phyloP scores from a whole-genome alignment of 2,888 invertebrate species.

The Microdon myrmicae region DNA sequence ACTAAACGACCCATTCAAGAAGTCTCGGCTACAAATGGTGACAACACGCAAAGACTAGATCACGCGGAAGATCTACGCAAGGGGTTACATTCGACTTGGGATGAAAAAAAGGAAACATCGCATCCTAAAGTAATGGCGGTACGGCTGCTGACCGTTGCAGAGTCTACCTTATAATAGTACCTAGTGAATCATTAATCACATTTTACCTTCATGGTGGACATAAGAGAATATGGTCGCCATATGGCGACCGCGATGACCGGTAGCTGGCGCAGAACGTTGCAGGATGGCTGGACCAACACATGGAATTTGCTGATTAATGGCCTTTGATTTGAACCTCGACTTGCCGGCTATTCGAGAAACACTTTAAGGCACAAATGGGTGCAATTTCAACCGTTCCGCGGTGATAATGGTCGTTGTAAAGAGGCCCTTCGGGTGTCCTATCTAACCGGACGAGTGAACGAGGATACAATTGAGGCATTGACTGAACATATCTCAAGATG shows the following conservation, averaged over 20 bases:
- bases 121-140: too few species aligned
- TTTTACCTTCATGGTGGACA: too few species aligned
- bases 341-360: slow-evolving; percentile 36
- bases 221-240: too few species aligned
- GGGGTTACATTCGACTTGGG: too few species aligned
- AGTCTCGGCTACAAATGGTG: too few species aligned
- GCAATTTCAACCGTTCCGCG: slow-evolving; percentile 26
- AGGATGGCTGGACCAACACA: slow-evolving; percentile 26
- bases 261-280: slow-evolving; percentile 29
- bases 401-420: neutral
- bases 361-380: slow-evolving; percentile 47
- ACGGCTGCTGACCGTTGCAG: too few species aligned
- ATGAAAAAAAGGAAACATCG: too few species aligned
- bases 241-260: slow-evolving; percentile 38
- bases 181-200: too few species aligned
- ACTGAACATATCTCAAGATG: slow-evolving; percentile 43
- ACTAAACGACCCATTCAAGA: too few species aligned
- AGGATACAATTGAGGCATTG: slow-evolving; percentile 18
- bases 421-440: slow-evolving; percentile 10
- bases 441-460: neutral
- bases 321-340: slow-evolving; percentile 41
- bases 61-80: too few species aligned
- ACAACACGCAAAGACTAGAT: too few species aligned
- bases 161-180: too few species aligned
- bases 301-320: slow-evolving; percentile 49